Percentiles rank a stretch among this genome's conserved stretches.
These are phyloP conservation scores for Bembecia ichneumoniformis DNA, from an alignment of 2,888 invertebrate species.

Conservation along the genomic window DNA sequence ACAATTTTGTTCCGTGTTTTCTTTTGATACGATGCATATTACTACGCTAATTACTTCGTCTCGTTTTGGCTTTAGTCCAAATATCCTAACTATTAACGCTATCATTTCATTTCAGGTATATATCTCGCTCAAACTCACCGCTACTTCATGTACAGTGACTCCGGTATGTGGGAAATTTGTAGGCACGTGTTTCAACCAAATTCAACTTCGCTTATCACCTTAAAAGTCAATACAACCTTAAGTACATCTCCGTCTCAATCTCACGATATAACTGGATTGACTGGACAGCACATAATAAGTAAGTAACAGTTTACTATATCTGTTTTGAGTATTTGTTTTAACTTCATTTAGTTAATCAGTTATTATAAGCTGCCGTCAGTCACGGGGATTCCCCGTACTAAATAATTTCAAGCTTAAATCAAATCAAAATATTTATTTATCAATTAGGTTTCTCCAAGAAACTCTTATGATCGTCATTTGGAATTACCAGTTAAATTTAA, in stretches of 20 bases:
- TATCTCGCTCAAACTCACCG: slow-evolving; percentile 67
- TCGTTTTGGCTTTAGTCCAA: not conserved
- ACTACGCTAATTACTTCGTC: not conserved
- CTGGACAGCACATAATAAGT: slow-evolving; percentile 35
- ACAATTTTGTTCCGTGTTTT: no score
- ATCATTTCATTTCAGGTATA: slow-evolving; percentile 53
- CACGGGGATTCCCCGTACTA: no score
- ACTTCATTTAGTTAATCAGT: no score
- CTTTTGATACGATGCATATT: not conserved
- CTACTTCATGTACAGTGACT: slow-evolving; percentile 77
- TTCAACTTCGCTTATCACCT: slow-evolving; percentile 11
- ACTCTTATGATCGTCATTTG: no score
- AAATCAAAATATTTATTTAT: no score
- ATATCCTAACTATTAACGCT: not conserved
- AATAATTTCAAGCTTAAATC: no score
- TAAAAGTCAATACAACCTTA: slow-evolving; percentile 18
- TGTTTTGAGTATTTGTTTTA: not conserved
- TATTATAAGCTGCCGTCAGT: no score
- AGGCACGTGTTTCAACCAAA: slow-evolving; percentile 50
- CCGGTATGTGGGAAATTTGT: slow-evolving; percentile 80
- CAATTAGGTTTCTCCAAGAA: no score
- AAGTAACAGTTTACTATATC: slow-evolving; percentile 30
- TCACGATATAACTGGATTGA: slow-evolving; percentile 26
- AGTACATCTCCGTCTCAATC: slow-evolving; percentile 23
- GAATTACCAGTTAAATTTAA: no score